Evolutionary conservation across 2,113 vertebrate species (phyloP), one percentile per base, ranked within the genome.

Genomic region (Pipra filicauda): DNA sequence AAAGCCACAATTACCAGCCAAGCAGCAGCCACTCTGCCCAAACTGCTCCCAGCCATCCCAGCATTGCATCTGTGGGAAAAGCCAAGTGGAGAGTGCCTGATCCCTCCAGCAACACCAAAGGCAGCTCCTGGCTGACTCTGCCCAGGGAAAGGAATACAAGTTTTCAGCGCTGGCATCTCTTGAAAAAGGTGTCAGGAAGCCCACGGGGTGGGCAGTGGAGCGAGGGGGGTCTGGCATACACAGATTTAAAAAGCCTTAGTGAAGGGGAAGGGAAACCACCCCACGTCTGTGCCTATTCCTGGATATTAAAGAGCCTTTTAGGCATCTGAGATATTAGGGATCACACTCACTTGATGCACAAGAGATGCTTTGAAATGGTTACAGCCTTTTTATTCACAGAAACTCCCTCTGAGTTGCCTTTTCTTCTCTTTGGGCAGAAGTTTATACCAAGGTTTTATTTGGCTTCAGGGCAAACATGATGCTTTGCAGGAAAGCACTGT

Each of bases 371-470:
- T 96, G 92, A 95, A 94, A 95, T 5, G 14, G 61, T 52, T 49
- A 92, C 79, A 93, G 93, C 65, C 72, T 89, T 94, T 96, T 92
- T 92, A 91, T 93, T 95, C 92, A 93, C 72, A 91, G 52, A 77
- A 94, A 81, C 44, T 96, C 83, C 61, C 79, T 96, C 65, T 93
- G 91, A 94, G 93, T 31, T 92, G 95, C 95, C 80, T 93, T 97
- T 96, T 94, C 95, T 95, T 82, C 91, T 92, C 49, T 35, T 48
- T 61, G 92, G 92, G 91, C 88, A 92, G 92, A 89, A 95, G 90
- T 93, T 84, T 88, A 84, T 92, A 94, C 69, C 57, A 9, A 95
- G 73, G 93, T 97, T 97, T 97, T 90, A 96, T 96, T 94, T 97
- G 96, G 96, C 96, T 96, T 69, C 91, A 39, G 72, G 72, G 88